Percentiles rank a stretch among this genome's conserved stretches.
Evolutionary conservation across 2,113 vertebrate genomes (phyloP).

Genomic region (Brachirus orientalis): DNA sequence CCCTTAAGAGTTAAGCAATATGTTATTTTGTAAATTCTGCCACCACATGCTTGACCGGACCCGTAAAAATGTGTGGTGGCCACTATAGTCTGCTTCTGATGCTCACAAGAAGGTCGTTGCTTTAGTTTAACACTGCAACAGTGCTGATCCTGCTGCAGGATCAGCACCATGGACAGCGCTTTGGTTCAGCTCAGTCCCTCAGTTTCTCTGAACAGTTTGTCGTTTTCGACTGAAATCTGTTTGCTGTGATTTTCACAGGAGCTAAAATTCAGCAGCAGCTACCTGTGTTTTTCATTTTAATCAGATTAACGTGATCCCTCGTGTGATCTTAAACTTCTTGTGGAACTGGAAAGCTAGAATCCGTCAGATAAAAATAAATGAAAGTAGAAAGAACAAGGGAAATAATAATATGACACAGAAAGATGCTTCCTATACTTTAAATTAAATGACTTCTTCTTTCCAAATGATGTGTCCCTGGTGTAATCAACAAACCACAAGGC

Average conservation of each 20-base stretch:
- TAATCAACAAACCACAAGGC: constrained; percentile 14
- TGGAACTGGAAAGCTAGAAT: constrained; percentile 4
- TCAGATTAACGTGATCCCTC: constrained; percentile 50
- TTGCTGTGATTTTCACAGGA: constrained; percentile 19
- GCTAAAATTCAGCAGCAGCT: no score
- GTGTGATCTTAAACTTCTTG: constrained; percentile 16
- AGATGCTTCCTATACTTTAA: constrained; percentile 4
- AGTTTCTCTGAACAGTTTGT: neutral
- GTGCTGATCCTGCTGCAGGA: no score
- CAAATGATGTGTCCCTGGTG: constrained; percentile 1
- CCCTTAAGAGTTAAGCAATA: no score
- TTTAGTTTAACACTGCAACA: no score
- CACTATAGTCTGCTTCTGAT: no score
- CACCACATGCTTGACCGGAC: no score
- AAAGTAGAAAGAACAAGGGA: neutral
- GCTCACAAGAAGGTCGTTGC: no score
- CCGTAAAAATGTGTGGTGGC: neutral
- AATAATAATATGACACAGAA: constrained; percentile 13
- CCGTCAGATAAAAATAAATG: neutral
- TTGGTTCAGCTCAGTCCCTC: neutral
- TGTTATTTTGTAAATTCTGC: no score
- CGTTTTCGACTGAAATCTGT: constrained; percentile 20
- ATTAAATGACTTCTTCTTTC: constrained; percentile 1
- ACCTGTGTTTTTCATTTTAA: constrained; percentile 29
- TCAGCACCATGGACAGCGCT: constrained; percentile 28